Evolutionary conservation across 2,113 vertebrate genomes (phyloP).

Genomic region (Ibidorhyncha struthersii): DNA sequence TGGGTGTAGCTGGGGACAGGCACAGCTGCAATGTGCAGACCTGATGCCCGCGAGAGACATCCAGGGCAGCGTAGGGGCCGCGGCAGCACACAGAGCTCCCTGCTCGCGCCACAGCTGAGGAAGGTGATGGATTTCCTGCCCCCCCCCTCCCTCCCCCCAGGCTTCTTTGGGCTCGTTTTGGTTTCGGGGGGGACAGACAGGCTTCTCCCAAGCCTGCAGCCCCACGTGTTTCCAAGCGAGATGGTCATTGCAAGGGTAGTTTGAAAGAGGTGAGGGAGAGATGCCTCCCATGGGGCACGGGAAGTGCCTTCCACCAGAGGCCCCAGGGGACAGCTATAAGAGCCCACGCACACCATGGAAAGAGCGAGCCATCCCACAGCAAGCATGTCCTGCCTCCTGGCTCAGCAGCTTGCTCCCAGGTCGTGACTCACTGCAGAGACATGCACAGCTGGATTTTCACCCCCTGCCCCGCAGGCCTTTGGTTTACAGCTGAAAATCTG

Average conservation of each 20-base stretch:
- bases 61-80: not conserved
- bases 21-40: not conserved
- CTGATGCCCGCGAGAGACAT: not conserved
- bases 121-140: not conserved
- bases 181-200: not conserved
- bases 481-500: not conserved
- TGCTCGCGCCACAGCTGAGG: not conserved
- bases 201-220: not conserved
- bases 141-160: too few species aligned
- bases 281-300: not conserved
- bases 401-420: not conserved
- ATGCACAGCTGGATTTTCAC: conserved; percentile 1
- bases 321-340: not conserved
- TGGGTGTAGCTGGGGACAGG: not conserved
- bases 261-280: not conserved
- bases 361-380: not conserved
- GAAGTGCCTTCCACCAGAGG: not conserved
- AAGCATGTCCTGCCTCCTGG: not conserved
- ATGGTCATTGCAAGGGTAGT: not conserved
- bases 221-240: not conserved
- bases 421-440: conserved; percentile 26
- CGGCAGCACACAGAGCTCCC: not conserved
- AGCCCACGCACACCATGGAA: not conserved
- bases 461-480: not conserved
- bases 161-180: not conserved